Conservation (phyloP, 2,888 invertebrate genomes). For the Amphipyra tragopoginis region DNA sequence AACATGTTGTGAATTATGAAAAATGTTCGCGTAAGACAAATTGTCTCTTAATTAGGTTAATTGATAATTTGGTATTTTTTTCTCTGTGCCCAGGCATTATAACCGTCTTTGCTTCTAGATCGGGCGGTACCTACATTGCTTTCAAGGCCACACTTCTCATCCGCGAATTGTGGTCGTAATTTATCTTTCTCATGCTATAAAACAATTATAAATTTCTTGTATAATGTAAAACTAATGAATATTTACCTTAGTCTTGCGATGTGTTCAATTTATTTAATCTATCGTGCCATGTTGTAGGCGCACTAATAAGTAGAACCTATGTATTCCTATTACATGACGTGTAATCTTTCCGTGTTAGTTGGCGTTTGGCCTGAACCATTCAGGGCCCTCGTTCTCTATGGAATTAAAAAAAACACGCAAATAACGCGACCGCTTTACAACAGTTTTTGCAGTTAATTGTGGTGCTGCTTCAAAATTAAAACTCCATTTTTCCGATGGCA, state of each 20-base stretch:
- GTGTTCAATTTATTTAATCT: constrained; percentile 38
- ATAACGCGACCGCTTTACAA: no score
- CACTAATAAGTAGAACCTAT: constrained; percentile 18
- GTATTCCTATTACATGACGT: constrained; percentile 5
- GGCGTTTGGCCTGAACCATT: constrained; percentile 9
- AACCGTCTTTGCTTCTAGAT: background rate
- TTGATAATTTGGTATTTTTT: background rate
- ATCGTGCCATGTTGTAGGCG: constrained; percentile 37
- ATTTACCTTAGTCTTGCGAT: constrained; percentile 41
- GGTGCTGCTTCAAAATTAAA: no score
- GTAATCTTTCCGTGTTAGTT: constrained; percentile 16
- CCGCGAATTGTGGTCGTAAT: constrained; percentile 9
- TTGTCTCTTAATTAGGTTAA: no score
- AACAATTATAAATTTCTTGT: constrained; percentile 21
- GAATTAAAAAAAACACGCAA: no score
- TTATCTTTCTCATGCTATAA: background rate
- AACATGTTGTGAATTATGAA: background rate
- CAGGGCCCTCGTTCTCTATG: no score
- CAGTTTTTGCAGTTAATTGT: no score
- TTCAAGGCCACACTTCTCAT: constrained; percentile 8
- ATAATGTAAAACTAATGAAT: constrained; percentile 21
- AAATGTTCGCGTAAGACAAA: background rate
- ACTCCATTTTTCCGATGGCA: no score
- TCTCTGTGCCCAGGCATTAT: background rate
- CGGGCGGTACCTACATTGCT: background rate